A percentile compares a stretch with the other conserved stretches of the same genome.
Conservation (phyloP, 2,888 invertebrate genomes). For the Gandaritis pyraliata region DNA sequence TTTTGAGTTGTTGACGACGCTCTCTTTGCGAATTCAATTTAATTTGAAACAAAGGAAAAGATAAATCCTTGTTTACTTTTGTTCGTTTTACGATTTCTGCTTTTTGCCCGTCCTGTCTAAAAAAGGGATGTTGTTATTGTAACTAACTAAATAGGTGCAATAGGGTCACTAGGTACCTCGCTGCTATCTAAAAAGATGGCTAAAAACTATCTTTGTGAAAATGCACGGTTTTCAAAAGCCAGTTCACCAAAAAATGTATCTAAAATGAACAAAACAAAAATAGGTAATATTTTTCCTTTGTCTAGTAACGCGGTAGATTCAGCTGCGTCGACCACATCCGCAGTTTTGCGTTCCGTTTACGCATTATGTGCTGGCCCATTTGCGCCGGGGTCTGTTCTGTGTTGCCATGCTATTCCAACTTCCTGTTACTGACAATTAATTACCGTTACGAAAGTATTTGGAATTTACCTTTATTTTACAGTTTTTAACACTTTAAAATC, state of each 20-base stretch:
- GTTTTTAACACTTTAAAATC: too few relatives aligned
- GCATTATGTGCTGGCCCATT: conserved; percentile 59
- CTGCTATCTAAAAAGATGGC: too few relatives aligned
- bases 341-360: conserved; percentile 65
- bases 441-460: too few relatives aligned
- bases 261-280: conserved; percentile 26
- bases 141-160: too few relatives aligned
- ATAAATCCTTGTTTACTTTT: conserved; percentile 37
- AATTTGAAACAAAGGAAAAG: conserved; percentile 44
- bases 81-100: conserved; percentile 34
- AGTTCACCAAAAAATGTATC: conserved; percentile 30
- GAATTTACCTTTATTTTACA: too few relatives aligned
- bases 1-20: conserved; percentile 53
- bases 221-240: conserved; percentile 12
- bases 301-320: conserved; percentile 39
- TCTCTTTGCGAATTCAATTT: conserved; percentile 47
- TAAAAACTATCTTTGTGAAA: too few relatives aligned
- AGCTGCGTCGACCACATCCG: conserved; percentile 49
- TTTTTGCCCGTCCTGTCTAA: conserved; percentile 9
- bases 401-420: conserved; percentile 32
- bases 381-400: conserved; percentile 34
- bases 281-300: conserved; percentile 37
- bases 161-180: too few relatives aligned
- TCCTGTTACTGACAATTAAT: conserved; percentile 15
- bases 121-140: too few relatives aligned